phyloP scores from a whole-genome alignment of 2,113 vertebrate genomes.

The Chaetorhynchus papuensis region DNA sequence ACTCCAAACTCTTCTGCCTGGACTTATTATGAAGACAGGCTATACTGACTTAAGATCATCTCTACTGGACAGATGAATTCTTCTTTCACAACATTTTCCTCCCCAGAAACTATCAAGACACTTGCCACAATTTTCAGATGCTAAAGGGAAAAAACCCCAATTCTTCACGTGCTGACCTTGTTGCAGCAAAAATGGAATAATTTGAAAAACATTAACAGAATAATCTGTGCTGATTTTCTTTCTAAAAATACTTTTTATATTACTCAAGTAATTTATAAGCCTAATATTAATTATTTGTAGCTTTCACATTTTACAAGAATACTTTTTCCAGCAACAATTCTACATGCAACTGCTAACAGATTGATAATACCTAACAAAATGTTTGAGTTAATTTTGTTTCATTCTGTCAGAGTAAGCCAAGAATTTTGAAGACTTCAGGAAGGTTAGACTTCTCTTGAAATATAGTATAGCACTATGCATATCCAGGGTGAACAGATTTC shows the following conservation, averaged over 20 bases:
- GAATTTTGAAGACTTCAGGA: background rate
- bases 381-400: background rate
- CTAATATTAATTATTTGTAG: background rate
- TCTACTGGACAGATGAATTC: background rate
- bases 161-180: background rate
- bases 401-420: background rate
- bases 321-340: background rate
- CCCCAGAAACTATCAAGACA: background rate
- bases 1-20: background rate
- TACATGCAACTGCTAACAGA: background rate
- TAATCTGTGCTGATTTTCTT: background rate
- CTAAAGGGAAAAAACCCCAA: accelerated
- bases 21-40: background rate
- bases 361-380: background rate
- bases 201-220: background rate
- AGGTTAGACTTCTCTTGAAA: background rate
- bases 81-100: background rate
- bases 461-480: background rate
- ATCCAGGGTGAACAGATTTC: background rate
- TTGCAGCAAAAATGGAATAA: background rate
- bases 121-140: background rate
- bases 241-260: background rate
- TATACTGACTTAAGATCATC: background rate
- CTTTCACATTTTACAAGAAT: background rate
- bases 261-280: background rate